These are phyloP conservation scores for Mythimna pallens DNA, from an alignment of 2,888 invertebrate species.

Conservation along the genomic window DNA sequence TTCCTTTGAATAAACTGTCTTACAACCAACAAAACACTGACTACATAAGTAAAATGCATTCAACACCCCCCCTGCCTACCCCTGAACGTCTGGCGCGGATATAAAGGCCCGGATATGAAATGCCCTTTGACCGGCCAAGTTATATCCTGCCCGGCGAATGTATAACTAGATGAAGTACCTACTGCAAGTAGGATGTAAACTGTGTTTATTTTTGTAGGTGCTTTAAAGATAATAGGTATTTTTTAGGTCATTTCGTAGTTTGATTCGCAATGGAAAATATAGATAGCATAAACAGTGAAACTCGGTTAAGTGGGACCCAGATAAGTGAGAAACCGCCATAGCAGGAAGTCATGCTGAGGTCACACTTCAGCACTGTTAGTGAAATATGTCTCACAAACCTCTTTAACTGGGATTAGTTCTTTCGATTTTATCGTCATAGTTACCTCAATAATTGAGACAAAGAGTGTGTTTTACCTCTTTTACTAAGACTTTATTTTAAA, in stretches of 20 bases:
- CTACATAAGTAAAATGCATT: conserved; percentile 39
- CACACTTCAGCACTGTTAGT: too few relatives aligned
- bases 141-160: conserved; percentile 62
- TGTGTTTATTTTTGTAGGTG: not conserved
- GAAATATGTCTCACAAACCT: too few relatives aligned
- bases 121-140: conserved; percentile 69
- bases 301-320: too few relatives aligned
- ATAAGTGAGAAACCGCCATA: too few relatives aligned
- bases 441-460: too few relatives aligned
- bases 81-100: conserved; percentile 51
- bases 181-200: not conserved
- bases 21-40: conserved; percentile 12
- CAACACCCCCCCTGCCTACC: conserved; percentile 17
- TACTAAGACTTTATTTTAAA: too few relatives aligned
- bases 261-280: too few relatives aligned
- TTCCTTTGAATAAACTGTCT: not conserved
- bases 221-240: not conserved
- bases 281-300: too few relatives aligned
- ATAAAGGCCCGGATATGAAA: conserved; percentile 67
- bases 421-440: too few relatives aligned
- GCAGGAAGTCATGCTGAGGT: too few relatives aligned
- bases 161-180: conserved; percentile 12
- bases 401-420: too few relatives aligned
- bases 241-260: not conserved
- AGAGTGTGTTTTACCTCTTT: too few relatives aligned